Base-by-base conservation (phyloP, 1,140 invertebrate species). In the Zaprionus davidi region DNA sequence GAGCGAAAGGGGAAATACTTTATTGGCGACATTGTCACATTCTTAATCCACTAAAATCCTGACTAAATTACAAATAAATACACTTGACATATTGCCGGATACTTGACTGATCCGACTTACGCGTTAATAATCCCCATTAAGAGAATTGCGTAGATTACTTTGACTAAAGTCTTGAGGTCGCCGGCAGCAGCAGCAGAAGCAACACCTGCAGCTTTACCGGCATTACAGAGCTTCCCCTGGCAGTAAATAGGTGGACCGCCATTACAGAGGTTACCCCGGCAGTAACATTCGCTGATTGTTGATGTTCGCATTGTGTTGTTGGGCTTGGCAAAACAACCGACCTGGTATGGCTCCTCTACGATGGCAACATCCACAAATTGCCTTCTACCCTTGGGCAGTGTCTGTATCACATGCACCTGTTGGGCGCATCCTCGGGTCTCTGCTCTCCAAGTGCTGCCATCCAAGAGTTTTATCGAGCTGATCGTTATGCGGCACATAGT, bases 241-340 rank as follows among this genome's bases (percentile, higher is more conserved):
- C 24, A 26, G 24, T 26, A 26, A 3, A 26, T 26, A 17, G 44
- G 28, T 46, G 15, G 7, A 28, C 53, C 24, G 71, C 75, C 24
- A 36, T 85, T 85, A 56, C 82, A 85, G 24, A 85, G 28, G 20
- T 65, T 56, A 26, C 75, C 79, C 11, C 63, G 63, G 36, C 82
- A 85, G 28, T 67, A 70, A 36, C 82, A 85, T 13, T 68, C 24
- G 2, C 15, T 5, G 13, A 71, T 26, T 24, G 26, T 34, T 11
- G 38, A 12, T 20, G 31, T 34, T 17, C 28, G 17, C 58, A 58
- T 69, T 11, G 9, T 36, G 28, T 71, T 1, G 6, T 12, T 0
- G 2, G 41, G 9, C 31, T 11, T 11, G 9, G 20, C n/a, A 5
- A 9, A 28, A 56, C 82, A 85, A 20, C 55, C 82, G 13, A 49